phyloP scores from a whole-genome alignment of 2,888 invertebrate species.

The Stenodera caucasica region DNA sequence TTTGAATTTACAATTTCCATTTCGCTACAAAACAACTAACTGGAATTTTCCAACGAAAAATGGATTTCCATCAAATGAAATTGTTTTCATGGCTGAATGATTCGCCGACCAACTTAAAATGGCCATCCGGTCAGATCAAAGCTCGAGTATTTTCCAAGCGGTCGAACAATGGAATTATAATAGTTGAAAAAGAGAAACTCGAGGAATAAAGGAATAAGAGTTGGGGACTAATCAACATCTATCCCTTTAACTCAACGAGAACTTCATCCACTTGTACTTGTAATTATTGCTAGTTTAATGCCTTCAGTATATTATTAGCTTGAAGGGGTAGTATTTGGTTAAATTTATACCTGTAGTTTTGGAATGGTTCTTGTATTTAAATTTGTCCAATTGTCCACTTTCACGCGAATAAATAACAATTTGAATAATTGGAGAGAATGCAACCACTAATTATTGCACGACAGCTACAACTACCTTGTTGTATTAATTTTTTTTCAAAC shows the following conservation, averaged over 20 bases:
- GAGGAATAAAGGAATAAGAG: not conserved
- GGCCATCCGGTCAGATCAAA: constrained; percentile 26
- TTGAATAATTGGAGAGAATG: not conserved
- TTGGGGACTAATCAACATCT: constrained; percentile 25
- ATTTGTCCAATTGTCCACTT: not conserved
- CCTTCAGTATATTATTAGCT: no score
- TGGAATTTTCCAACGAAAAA: no score
- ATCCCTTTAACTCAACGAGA: constrained; percentile 9
- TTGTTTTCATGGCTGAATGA: constrained; percentile 18
- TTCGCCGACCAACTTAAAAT: constrained; percentile 12
- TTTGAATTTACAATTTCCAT: not conserved
- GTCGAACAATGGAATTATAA: constrained; percentile 11
- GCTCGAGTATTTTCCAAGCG: constrained; percentile 9
- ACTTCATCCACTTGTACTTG: constrained; percentile 21
- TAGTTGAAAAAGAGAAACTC: constrained; percentile 4
- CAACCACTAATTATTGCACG: not conserved
- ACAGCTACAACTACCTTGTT: not conserved
- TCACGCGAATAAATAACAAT: not conserved
- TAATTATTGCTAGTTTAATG: constrained; percentile 27
- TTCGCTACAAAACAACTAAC: not conserved
- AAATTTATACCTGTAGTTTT: no score
- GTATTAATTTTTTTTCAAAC: no score
- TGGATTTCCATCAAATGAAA: constrained; percentile 22
- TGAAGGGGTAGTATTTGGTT: no score
- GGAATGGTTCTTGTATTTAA: no score